Conservation (phyloP, 2,797 vertebrate genomes). For the Coracias cyanogaster region DNA sequence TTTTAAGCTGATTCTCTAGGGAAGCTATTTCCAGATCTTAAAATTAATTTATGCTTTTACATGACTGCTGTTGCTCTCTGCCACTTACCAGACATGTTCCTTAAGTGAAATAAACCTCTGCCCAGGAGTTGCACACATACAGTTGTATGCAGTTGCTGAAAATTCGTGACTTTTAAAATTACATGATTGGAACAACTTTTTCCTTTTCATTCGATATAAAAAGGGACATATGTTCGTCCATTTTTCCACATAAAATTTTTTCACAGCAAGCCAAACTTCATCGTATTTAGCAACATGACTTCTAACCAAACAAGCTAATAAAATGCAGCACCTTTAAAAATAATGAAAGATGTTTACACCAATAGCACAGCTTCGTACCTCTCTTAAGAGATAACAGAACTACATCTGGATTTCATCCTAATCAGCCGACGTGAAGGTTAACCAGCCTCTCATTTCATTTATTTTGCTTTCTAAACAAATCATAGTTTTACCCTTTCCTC, state of each 20-base stretch:
- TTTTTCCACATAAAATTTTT: not conserved
- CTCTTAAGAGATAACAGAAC: not conserved
- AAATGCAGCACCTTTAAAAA: not conserved
- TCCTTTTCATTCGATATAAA: not conserved
- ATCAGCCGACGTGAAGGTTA: not conserved
- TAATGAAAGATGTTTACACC: not conserved
- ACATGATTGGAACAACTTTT: not conserved
- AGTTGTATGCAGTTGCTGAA: not conserved
- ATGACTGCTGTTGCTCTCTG: not conserved
- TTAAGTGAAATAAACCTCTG: not conserved
- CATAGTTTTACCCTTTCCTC: not conserved
- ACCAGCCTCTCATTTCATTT: not conserved
- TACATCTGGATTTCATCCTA: not conserved
- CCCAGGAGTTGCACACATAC: not conserved
- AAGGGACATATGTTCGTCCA: not conserved
- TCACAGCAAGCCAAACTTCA: not conserved
- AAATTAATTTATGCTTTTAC: not conserved
- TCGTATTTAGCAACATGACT: not conserved
- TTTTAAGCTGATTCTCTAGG: not conserved
- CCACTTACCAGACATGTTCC: not conserved
- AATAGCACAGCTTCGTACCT: not conserved
- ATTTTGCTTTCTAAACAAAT: not conserved
- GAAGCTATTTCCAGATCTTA: not conserved
- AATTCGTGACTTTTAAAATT: not conserved
- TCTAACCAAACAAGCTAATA: not conserved